Evolutionary conservation across 1,140 invertebrate genomes (phyloP).

Genomic region (Homarus americanus): DNA sequence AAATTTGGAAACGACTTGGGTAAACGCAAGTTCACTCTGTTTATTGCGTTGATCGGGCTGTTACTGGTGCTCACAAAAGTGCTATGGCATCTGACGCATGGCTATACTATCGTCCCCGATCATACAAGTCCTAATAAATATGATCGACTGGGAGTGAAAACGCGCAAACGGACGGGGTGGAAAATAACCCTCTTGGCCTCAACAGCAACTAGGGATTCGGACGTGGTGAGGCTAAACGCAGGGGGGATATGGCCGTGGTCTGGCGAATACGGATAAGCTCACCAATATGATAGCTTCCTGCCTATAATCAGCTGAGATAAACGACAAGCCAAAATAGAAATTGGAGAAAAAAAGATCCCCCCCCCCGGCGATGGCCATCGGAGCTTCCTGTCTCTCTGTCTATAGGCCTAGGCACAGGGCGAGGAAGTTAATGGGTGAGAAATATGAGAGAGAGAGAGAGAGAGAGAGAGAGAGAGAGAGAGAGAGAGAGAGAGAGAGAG

Average conservation of each 20-base stretch:
- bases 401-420: conserved; percentile 26
- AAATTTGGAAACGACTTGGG: conserved; percentile 63
- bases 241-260: conserved; percentile 17
- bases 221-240: conserved; percentile 31
- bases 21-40: conserved; percentile 19
- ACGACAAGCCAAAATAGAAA: conserved; percentile 43
- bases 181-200: no score
- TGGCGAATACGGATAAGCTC: conserved; percentile 37
- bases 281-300: conserved; percentile 57
- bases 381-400: background rate
- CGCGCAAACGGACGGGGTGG: background rate
- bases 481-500: conserved; percentile 13
- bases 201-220: conserved; percentile 16
- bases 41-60: background rate
- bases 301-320: conserved; percentile 59
- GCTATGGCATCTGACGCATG: background rate
- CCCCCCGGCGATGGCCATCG: no score
- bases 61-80: conserved; percentile 26
- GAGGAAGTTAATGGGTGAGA: conserved; percentile 25
- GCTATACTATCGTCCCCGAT: background rate
- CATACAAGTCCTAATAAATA: background rate
- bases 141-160: background rate
- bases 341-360: background rate
- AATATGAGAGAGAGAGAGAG: conserved; percentile 17
- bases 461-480: conserved; percentile 17